phyloP scores from a whole-genome alignment of 2,113 vertebrate species.

The Gobiocypris rarus region DNA sequence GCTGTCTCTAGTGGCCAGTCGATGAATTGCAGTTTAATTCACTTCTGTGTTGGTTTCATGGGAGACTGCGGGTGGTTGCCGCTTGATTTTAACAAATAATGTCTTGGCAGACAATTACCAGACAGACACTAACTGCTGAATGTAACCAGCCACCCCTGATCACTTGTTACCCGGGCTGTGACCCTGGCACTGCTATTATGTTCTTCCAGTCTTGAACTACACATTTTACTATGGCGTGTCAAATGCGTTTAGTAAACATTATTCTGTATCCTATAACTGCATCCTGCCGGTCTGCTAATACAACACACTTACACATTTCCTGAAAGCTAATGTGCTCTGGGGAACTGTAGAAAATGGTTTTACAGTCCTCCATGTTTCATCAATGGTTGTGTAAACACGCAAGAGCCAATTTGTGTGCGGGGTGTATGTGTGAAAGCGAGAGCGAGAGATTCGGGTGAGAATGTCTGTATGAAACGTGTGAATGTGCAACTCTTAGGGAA shows the following conservation, averaged over 20 bases:
- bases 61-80: too few relatives aligned
- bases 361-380: constrained; percentile 66
- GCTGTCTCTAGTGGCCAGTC: too few relatives aligned
- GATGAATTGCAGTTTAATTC: too few relatives aligned
- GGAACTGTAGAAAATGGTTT: constrained; percentile 70
- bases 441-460: constrained; percentile 22
- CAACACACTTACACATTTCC: constrained; percentile 72
- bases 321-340: constrained; percentile 74
- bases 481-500: constrained; percentile 12
- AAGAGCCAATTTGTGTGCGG: constrained; percentile 66
- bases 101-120: too few relatives aligned
- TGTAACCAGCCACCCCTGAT: background rate
- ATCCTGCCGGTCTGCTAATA: constrained; percentile 74
- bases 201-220: background rate
- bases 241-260: constrained; percentile 66
- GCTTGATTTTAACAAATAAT: too few relatives aligned
- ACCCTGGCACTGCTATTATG: background rate
- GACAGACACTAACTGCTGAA: background rate
- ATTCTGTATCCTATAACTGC: constrained; percentile 74
- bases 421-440: constrained; percentile 43
- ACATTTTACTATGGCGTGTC: background rate
- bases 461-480: constrained; percentile 16
- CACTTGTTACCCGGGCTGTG: background rate
- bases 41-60: too few relatives aligned
- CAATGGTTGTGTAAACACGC: constrained; percentile 67